Evolutionary conservation across 2,888 invertebrate genomes (phyloP).

Genomic region (Terebella lapidaria): DNA sequence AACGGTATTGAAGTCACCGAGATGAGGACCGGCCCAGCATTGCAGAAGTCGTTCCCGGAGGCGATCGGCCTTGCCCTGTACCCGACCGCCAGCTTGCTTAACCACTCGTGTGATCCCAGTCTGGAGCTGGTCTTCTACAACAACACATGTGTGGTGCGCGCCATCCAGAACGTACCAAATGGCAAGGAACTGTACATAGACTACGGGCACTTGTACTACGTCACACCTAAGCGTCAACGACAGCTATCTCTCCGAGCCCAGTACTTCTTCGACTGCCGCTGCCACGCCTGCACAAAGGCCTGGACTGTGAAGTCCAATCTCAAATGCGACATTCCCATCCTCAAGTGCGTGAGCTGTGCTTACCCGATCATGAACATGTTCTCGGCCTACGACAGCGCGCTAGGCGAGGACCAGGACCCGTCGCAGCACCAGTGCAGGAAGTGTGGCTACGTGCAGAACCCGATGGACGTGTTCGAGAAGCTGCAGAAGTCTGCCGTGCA

Average conservation of each 20-base stretch:
- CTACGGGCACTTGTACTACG: constrained; percentile 60
- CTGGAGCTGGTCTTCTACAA: constrained; percentile 64
- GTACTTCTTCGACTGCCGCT: constrained; percentile 76
- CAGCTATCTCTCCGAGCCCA: constrained; percentile 63
- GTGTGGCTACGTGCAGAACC: constrained; percentile 15
- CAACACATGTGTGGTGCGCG: constrained; percentile 67
- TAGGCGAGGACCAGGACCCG: constrained; percentile 10
- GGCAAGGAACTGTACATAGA: constrained; percentile 77
- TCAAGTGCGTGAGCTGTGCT: constrained; percentile 9
- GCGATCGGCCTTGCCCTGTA: constrained; percentile 71
- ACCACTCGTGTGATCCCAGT: constrained; percentile 77
- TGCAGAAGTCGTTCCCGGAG: constrained; percentile 22
- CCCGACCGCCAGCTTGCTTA: constrained; percentile 80
- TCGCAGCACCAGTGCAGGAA: constrained; percentile 8
- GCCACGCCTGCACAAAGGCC: constrained; percentile 62
- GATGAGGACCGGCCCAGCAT: constrained; percentile 52
- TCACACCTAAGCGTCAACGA: constrained; percentile 58
- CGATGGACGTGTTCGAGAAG: constrained; percentile 13
- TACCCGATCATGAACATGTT: not conserved
- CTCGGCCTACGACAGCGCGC: not conserved
- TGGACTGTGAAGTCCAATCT: constrained; percentile 33
- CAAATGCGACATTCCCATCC: constrained; percentile 16
- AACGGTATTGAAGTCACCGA: constrained; percentile 48
- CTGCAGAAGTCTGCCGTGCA: constrained; percentile 14
- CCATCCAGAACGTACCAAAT: constrained; percentile 61